phyloP scores from a whole-genome alignment of 1,140 invertebrate genomes.

The Portunus trituberculatus region DNA sequence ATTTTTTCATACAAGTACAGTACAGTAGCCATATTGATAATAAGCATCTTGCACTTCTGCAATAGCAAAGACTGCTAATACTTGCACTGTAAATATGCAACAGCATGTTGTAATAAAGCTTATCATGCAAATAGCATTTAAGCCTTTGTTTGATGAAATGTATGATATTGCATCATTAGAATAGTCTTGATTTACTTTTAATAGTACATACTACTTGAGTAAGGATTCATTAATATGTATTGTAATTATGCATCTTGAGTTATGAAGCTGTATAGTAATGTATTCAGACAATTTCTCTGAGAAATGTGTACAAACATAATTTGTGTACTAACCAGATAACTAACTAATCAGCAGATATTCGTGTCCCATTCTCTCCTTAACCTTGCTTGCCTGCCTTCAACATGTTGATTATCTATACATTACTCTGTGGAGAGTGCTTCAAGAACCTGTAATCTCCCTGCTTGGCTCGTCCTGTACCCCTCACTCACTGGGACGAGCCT shows the following conservation, averaged over 20 bases:
- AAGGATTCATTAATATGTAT: no score
- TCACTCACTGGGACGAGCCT: not conserved
- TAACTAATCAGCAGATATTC: not conserved
- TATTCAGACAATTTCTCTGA: no score
- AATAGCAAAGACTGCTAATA: not conserved
- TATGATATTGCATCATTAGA: no score
- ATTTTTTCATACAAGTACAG: no score
- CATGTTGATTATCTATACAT: not conserved
- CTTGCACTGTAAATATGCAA: not conserved
- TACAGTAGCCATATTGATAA: not conserved
- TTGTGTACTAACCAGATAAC: no score
- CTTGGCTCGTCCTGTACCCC: not conserved
- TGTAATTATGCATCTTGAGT: no score
- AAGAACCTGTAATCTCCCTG: not conserved
- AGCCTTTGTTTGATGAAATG: no score
- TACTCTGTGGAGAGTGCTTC: not conserved
- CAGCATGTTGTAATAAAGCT: not conserved
- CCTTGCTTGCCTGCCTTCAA: not conserved
- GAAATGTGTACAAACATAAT: no score
- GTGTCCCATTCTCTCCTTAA: not conserved
- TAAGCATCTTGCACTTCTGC: not conserved
- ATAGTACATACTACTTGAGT: no score
- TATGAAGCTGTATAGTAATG: no score
- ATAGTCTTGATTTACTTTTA: no score
- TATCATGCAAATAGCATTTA: no score